These are phyloP conservation scores for Agrochola litura DNA, from an alignment of 2,888 invertebrate genomes.

Conservation along the genomic window DNA sequence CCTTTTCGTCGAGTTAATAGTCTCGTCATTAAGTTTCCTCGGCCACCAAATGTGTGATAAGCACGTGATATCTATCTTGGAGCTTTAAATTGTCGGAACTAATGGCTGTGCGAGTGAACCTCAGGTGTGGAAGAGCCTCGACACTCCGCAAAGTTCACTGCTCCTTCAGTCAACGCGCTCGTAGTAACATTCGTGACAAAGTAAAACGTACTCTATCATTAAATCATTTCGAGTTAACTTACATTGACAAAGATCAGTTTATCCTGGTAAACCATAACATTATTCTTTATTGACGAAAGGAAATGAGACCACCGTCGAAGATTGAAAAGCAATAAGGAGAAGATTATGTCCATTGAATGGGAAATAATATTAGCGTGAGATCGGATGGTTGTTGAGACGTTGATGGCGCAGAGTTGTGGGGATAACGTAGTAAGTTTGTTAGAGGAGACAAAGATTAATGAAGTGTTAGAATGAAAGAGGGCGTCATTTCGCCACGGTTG, in stretches of 20 bases:
- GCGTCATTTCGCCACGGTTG: slow-evolving; percentile 75
- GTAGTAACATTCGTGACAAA: slow-evolving; percentile 67
- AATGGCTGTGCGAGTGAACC: slow-evolving; percentile 86
- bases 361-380: slow-evolving; percentile 50
- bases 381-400: slow-evolving; percentile 27
- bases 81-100: slow-evolving; percentile 84
- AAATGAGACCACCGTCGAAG: slow-evolving; percentile 77
- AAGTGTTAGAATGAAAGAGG: slow-evolving; percentile 70
- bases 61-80: slow-evolving; percentile 80
- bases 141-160: slow-evolving; percentile 88
- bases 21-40: slow-evolving; percentile 53
- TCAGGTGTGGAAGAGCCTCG: slow-evolving; percentile 85
- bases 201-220: slow-evolving; percentile 76
- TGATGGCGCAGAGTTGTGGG: slow-evolving; percentile 5
- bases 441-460: slow-evolving; percentile 65
- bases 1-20: slow-evolving; percentile 54
- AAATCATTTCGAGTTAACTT: slow-evolving; percentile 63
- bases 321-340: slow-evolving; percentile 66
- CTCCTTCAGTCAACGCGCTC: slow-evolving; percentile 79
- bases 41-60: slow-evolving; percentile 75
- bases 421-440: slow-evolving; percentile 33
- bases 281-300: slow-evolving; percentile 76
- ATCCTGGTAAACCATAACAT: slow-evolving; percentile 78
- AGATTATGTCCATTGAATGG: slow-evolving; percentile 54
- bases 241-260: slow-evolving; percentile 50